Percentiles rank a stretch among this genome's conserved stretches.
Conservation (phyloP, 1,140 invertebrate genomes). For the Phthorimaea operculella region DNA sequence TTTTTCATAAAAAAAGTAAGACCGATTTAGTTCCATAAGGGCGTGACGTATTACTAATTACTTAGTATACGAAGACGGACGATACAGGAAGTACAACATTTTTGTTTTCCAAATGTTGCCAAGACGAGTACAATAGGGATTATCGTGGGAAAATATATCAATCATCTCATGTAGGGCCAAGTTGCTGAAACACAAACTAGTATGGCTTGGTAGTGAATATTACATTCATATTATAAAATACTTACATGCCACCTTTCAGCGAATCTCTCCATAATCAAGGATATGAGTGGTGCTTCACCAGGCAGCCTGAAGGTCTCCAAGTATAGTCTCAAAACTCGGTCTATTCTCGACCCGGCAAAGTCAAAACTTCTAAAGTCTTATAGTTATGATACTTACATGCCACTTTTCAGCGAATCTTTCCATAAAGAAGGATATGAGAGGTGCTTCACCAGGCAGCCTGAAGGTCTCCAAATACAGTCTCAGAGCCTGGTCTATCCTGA, state of each 20-base stretch:
- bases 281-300: slow-evolving; percentile 97
- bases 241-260: slow-evolving; percentile 96
- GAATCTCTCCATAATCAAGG: slow-evolving; percentile 95
- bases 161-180: too few relatives aligned
- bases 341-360: slow-evolving; percentile 89
- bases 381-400: slow-evolving; percentile 83
- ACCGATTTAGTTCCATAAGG: too few relatives aligned
- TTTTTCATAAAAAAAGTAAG: too few relatives aligned
- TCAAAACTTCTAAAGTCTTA: slow-evolving; percentile 76
- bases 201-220: too few relatives aligned
- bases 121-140: too few relatives aligned
- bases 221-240: slow-evolving; percentile 29
- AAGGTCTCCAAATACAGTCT: slow-evolving; percentile 96
- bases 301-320: slow-evolving; percentile 97
- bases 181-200: too few relatives aligned
- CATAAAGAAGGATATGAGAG: slow-evolving; percentile 92
- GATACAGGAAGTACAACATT: too few relatives aligned
- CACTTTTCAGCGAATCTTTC: slow-evolving; percentile 98
- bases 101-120: too few relatives aligned
- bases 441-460: slow-evolving; percentile 96
- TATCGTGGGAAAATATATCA: too few relatives aligned
- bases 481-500: slow-evolving; percentile 93
- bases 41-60: too few relatives aligned
- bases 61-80: too few relatives aligned
- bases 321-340: slow-evolving; percentile 93